A percentile compares a stretch with the other conserved stretches of the same genome.
These are phyloP conservation scores for Samia ricini DNA, from an alignment of 1,140 invertebrate genomes.

Conservation along the genomic window DNA sequence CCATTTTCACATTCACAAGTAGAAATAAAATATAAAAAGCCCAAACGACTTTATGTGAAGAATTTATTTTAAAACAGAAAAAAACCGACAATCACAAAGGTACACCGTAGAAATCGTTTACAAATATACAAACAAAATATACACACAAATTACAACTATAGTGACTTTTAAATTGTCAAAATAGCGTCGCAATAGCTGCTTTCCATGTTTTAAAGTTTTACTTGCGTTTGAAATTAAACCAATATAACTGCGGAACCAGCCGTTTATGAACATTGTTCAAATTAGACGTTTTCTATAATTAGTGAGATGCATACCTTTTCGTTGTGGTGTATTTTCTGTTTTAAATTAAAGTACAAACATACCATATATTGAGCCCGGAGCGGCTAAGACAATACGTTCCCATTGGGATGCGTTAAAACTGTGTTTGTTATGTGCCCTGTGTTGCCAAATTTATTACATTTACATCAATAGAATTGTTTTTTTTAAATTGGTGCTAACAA, in stretches of 20 bases:
- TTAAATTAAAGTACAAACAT: constrained; percentile 11
- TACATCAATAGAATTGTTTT: no score
- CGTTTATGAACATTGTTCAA: constrained; percentile 14
- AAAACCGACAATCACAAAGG: not conserved
- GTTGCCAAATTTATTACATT: not conserved
- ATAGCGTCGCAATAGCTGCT: constrained; percentile 4
- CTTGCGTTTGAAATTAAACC: constrained; percentile 6
- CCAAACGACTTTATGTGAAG: not conserved
- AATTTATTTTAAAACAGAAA: not conserved
- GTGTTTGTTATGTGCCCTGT: constrained; percentile 25
- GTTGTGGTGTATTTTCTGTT: constrained; percentile 3
- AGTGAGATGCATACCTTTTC: constrained; percentile 4
- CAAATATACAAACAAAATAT: not conserved
- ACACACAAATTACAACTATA: constrained; percentile 1
- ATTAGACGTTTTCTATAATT: constrained; percentile 17
- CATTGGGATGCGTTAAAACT: constrained; percentile 23
- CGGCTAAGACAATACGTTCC: constrained; percentile 23
- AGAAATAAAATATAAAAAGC: not conserved
- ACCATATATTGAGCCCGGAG: constrained; percentile 7
- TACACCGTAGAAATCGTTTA: not conserved
- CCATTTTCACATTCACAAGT: not conserved
- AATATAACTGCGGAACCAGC: constrained; percentile 8
- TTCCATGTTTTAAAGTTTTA: constrained; percentile 1
- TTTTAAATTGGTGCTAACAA: no score
- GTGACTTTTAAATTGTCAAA: constrained; percentile 2